Conservation (phyloP, 1,140 invertebrate species). For the Lucilia cuprina region DNA sequence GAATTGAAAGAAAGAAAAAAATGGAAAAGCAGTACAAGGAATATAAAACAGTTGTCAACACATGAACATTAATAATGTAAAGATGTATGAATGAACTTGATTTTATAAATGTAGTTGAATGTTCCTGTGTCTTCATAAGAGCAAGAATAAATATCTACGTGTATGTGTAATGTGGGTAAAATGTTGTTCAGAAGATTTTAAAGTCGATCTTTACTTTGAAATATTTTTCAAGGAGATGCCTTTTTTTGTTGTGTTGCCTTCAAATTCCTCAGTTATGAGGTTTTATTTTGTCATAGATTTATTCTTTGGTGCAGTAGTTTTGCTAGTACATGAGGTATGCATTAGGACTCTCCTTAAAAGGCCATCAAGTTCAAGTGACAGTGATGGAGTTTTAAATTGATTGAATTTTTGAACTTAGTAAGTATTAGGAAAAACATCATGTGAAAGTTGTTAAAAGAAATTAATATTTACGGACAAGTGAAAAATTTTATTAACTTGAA, state of each 20-base stretch:
- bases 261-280: neutral
- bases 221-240: neutral
- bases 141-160: neutral
- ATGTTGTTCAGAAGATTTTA: neutral
- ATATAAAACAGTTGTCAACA: neutral
- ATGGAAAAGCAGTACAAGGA: neutral
- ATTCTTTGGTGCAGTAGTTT: neutral
- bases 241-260: neutral
- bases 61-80: neutral
- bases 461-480: neutral
- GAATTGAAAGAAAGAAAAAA: neutral
- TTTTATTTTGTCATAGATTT: no score
- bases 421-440: neutral
- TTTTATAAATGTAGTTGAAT: neutral
- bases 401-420: neutral
- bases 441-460: neutral
- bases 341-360: neutral
- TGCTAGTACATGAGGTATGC: neutral
- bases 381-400: constrained; percentile 13
- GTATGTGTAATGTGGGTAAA: neutral
- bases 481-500: neutral
- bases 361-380: neutral
- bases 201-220: neutral
- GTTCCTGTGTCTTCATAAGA: no score
- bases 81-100: neutral